A percentile compares a stretch with the other conserved stretches of the same genome.
phyloP scores from a whole-genome alignment of 2,888 invertebrate genomes.

The Xanthorhoe spadicearia region DNA sequence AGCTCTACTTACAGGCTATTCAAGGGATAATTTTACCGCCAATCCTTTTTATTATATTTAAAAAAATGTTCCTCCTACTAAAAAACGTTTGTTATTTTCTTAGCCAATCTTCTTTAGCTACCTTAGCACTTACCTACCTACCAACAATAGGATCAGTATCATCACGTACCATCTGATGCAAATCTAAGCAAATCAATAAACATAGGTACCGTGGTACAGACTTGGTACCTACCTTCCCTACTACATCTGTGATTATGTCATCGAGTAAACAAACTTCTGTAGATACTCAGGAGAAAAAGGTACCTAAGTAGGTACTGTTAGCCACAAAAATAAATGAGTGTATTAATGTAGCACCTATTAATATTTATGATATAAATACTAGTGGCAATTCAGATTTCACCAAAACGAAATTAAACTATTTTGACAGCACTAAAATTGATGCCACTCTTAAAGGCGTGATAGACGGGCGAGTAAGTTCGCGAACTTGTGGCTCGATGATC shows the following conservation, averaged over 20 bases:
- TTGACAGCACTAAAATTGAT: no score
- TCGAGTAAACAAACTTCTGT: slow-evolving; percentile 16
- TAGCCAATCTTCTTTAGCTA: neutral
- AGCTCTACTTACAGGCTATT: no score
- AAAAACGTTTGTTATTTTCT: neutral
- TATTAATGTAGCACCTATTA: no score
- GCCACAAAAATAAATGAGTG: neutral
- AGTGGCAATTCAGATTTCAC: no score
- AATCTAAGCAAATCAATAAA: neutral
- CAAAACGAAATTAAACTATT: no score
- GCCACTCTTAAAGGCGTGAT: no score
- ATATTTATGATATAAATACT: no score
- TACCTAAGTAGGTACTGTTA: neutral
- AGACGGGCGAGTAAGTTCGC: no score
- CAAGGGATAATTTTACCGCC: no score
- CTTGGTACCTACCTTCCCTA: neutral
- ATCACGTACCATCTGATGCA: slow-evolving; percentile 2
- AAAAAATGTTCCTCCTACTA: no score
- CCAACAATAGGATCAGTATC: neutral
- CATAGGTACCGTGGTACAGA: neutral
- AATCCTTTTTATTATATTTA: no score
- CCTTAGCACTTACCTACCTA: neutral
- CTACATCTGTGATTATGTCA: slow-evolving; percentile 16
- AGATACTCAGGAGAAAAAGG: neutral
- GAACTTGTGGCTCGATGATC: no score